A percentile compares a stretch with the other conserved stretches of the same genome.
Evolutionary conservation across 1,140 invertebrate genomes (phyloP).

Genomic region (Elysia chlorotica): DNA sequence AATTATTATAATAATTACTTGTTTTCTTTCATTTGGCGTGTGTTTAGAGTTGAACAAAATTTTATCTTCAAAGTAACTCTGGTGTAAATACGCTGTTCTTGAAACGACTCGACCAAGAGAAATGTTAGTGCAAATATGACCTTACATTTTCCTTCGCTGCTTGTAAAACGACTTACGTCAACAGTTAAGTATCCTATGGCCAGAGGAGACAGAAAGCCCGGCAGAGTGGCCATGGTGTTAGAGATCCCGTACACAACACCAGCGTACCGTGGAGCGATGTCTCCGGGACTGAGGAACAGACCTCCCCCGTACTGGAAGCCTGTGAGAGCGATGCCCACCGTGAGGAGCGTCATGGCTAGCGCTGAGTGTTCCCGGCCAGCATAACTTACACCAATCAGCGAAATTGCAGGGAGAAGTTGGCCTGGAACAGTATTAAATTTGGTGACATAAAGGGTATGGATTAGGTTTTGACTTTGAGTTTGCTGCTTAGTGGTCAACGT

Average conservation of each 20-base stretch:
- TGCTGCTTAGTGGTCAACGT: too few relatives aligned
- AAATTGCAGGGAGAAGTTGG: constrained; percentile 17
- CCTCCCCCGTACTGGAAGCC: constrained; percentile 26
- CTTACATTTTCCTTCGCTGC: neutral
- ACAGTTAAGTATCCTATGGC: constrained; percentile 45
- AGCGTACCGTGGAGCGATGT: constrained; percentile 36
- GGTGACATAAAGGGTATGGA: too few relatives aligned
- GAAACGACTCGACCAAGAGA: neutral
- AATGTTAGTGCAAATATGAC: neutral
- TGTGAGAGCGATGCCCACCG: constrained; percentile 13
- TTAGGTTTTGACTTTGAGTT: too few relatives aligned
- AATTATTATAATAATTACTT: neutral
- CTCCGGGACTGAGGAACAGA: constrained; percentile 23
- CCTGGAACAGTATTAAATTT: too few relatives aligned
- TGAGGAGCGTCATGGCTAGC: constrained; percentile 20
- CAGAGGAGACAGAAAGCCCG: constrained; percentile 52
- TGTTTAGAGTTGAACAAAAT: neutral
- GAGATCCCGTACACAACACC: constrained; percentile 55
- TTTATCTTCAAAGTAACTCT: neutral
- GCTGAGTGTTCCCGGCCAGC: constrained; percentile 16
- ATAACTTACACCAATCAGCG: constrained; percentile 25
- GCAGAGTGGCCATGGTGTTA: constrained; percentile 51
- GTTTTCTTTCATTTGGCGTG: neutral
- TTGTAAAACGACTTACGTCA: constrained; percentile 35
- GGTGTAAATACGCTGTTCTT: neutral